Evolutionary conservation across 2,888 invertebrate species (phyloP).

Genomic region (Amiota communis): DNA sequence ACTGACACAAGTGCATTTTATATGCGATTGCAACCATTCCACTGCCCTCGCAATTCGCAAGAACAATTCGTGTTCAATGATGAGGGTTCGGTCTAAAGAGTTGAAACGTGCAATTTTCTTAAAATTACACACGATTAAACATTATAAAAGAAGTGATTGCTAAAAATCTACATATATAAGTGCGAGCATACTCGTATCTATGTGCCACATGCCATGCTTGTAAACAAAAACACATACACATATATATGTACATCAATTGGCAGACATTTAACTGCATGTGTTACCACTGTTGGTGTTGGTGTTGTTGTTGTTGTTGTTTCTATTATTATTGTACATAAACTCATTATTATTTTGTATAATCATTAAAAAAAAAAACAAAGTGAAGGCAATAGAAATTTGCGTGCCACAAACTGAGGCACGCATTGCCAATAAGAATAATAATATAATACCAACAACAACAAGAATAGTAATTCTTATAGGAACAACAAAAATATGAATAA

Average conservation of each 20-base stretch:
- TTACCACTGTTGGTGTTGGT: too few relatives aligned
- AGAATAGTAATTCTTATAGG: constrained; percentile 44
- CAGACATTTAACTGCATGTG: neutral
- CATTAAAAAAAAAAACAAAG: constrained; percentile 21
- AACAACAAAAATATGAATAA: constrained; percentile 32
- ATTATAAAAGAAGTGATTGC: constrained; percentile 39
- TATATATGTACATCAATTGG: constrained; percentile 12
- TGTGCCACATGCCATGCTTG: neutral
- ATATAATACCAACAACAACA: constrained; percentile 30
- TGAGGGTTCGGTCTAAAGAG: neutral
- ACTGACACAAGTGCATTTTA: too few relatives aligned
- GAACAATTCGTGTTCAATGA: too few relatives aligned
- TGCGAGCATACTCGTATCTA: too few relatives aligned
- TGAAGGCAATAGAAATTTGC: constrained; percentile 18
- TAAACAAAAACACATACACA: constrained; percentile 13
- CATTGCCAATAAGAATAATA: constrained; percentile 15
- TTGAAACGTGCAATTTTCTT: constrained; percentile 66
- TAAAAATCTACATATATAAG: constrained; percentile 32
- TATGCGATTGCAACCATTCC: too few relatives aligned
- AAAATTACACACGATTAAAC: constrained; percentile 70
- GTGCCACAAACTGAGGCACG: constrained; percentile 13
- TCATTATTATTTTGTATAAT: constrained; percentile 28
- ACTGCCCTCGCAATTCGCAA: too few relatives aligned
- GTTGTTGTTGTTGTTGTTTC: too few relatives aligned
- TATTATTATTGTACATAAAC: constrained; percentile 7